A percentile compares a stretch with the other conserved stretches of the same genome.
These are phyloP conservation scores for Trichopria drosophilae DNA, from an alignment of 2,888 invertebrate species.

Conservation along the genomic window DNA sequence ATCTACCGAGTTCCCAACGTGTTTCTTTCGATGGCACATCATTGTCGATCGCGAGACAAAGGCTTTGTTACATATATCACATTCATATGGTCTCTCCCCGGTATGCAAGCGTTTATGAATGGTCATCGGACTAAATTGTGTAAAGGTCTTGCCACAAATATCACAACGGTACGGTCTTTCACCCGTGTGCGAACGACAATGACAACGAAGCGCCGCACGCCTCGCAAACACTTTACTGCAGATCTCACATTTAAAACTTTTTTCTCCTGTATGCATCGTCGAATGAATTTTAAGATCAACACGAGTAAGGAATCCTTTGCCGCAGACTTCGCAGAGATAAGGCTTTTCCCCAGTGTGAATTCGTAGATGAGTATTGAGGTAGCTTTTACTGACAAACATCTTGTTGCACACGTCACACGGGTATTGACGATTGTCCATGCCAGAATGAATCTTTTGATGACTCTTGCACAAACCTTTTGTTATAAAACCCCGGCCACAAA, in stretches of 20 bases:
- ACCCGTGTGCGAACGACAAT: conserved; percentile 64
- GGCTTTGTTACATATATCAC: conserved; percentile 63
- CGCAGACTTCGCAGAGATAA: conserved; percentile 66
- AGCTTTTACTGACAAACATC: conserved; percentile 66
- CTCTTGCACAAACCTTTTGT: conserved; percentile 66
- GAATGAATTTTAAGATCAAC: conserved; percentile 65
- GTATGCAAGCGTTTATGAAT: conserved; percentile 67
- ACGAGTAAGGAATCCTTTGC: conserved; percentile 64
- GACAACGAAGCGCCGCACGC: conserved; percentile 64
- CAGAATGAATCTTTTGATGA: conserved; percentile 65
- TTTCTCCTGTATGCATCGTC: conserved; percentile 67
- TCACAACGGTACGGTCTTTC: conserved; percentile 65
- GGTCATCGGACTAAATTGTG: conserved; percentile 68
- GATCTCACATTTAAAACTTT: conserved; percentile 66
- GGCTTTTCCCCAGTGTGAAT: conserved; percentile 67
- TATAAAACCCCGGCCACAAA: conserved; percentile 64
- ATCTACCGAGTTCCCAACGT: no score
- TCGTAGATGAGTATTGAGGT: conserved; percentile 63
- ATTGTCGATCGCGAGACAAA: conserved; percentile 66
- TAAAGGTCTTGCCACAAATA: conserved; percentile 66
- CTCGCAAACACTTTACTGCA: conserved; percentile 67
- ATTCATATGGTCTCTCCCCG: conserved; percentile 66
- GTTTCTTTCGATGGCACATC: conserved; percentile 65
- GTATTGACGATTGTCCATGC: conserved; percentile 64
- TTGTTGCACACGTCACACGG: conserved; percentile 65